Percentiles rank a stretch among this genome's conserved stretches.
Evolutionary conservation across 92 coral and sea anemone species (phyloP).

Genomic region (Zoanthus sociatus): DNA sequence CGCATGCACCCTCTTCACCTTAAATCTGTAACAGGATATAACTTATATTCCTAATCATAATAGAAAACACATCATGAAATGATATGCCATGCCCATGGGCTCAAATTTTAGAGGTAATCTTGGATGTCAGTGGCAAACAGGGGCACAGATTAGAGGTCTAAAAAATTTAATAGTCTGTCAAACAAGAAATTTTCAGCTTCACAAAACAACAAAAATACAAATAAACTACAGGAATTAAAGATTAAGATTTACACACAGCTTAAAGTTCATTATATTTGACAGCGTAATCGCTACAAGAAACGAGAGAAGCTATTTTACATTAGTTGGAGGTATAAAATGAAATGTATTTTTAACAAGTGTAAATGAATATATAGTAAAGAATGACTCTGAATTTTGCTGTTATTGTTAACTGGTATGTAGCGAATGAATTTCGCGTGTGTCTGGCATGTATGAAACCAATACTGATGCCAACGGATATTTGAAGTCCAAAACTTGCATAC

Average conservation of each 20-base stretch:
- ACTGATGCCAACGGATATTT: background rate
- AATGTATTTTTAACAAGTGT: background rate
- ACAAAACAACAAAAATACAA: background rate
- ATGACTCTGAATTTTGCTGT: too few relatives aligned
- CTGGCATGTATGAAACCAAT: slow-evolving; percentile 15
- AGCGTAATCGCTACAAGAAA: background rate
- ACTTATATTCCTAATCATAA: background rate
- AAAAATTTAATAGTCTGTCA: background rate
- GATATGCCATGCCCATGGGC: background rate
- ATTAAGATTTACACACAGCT: background rate
- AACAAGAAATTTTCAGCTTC: background rate
- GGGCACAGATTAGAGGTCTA: background rate
- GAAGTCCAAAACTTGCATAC: slow-evolving; percentile 39
- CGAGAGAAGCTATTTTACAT: background rate
- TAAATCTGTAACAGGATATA: background rate
- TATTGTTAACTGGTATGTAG: background rate
- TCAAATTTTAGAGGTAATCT: background rate
- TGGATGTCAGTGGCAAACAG: background rate
- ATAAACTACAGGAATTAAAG: background rate
- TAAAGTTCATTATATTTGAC: background rate
- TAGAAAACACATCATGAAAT: background rate
- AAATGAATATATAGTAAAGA: too few relatives aligned
- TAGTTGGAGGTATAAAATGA: background rate
- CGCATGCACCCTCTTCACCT: background rate
- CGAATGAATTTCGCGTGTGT: slow-evolving; percentile 4